phyloP scores from a whole-genome alignment of 2,113 vertebrate genomes.

The Alouatta palliata region DNA sequence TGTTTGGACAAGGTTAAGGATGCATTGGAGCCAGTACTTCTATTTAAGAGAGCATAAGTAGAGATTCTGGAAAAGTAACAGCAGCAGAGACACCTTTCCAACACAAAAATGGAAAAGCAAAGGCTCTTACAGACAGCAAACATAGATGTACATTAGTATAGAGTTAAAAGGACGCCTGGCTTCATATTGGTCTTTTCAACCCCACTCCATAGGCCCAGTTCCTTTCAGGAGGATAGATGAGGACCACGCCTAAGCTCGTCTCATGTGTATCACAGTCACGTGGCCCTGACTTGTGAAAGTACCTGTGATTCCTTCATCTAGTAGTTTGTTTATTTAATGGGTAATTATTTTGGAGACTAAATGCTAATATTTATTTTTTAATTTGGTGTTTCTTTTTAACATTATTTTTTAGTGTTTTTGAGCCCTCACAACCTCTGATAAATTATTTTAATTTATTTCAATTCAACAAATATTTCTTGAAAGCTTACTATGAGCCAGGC shows the following conservation, averaged over 20 bases:
- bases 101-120: background rate
- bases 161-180: background rate
- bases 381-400: background rate
- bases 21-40: background rate
- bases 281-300: background rate
- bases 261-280: too few relatives aligned
- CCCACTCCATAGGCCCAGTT: fast-evolving
- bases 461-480: background rate
- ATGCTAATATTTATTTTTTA: background rate
- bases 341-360: background rate
- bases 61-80: background rate
- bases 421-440: background rate
- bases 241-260: background rate
- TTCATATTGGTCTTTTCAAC: background rate
- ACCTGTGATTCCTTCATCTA: background rate
- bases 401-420: background rate
- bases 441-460: background rate
- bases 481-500: background rate
- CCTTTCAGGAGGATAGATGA: background rate
- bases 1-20: background rate
- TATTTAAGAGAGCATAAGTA: background rate
- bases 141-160: background rate
- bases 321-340: background rate
- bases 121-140: background rate
- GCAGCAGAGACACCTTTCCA: background rate